Percentiles rank a stretch among this genome's conserved stretches.
These are phyloP conservation scores for Automeris io DNA, from an alignment of 2,888 invertebrate genomes.

Conservation along the genomic window DNA sequence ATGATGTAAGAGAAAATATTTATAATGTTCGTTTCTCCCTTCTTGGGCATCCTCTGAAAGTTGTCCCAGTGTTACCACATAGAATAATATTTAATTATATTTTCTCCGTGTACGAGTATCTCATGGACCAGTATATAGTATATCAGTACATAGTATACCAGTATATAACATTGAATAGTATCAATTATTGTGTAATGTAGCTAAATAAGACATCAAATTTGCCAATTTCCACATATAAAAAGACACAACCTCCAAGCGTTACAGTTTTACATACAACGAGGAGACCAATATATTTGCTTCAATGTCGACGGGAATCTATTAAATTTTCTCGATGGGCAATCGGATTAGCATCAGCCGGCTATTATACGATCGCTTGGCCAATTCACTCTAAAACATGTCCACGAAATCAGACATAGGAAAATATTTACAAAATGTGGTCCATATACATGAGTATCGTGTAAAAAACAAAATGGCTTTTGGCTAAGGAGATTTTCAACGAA, in stretches of 20 bases:
- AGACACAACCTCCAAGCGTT: not conserved
- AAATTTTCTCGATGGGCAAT: conserved; percentile 59
- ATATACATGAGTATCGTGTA: too few relatives aligned
- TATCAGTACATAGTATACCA: too few relatives aligned
- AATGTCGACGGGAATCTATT: conserved; percentile 47
- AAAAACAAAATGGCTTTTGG: too few relatives aligned
- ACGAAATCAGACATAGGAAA: conserved; percentile 14
- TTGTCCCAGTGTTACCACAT: too few relatives aligned
- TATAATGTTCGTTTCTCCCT: too few relatives aligned
- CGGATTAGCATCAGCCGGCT: conserved; percentile 62
- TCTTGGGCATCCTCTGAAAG: too few relatives aligned
- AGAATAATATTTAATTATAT: too few relatives aligned
- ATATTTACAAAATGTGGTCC: not conserved
- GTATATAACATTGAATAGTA: not conserved
- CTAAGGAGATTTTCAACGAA: too few relatives aligned
- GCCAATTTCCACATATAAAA: not conserved
- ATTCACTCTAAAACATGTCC: conserved; percentile 42
- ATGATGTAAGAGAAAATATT: too few relatives aligned
- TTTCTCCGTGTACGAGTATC: too few relatives aligned
- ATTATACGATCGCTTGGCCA: conserved; percentile 43
- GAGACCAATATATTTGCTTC: conserved; percentile 38
- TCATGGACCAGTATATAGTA: too few relatives aligned
- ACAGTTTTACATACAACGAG: conserved; percentile 6
- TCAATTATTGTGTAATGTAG: not conserved
- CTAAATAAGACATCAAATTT: not conserved